Evolutionary conservation across 2,113 vertebrate species (phyloP).

Genomic region (Syrmaticus mikado): DNA sequence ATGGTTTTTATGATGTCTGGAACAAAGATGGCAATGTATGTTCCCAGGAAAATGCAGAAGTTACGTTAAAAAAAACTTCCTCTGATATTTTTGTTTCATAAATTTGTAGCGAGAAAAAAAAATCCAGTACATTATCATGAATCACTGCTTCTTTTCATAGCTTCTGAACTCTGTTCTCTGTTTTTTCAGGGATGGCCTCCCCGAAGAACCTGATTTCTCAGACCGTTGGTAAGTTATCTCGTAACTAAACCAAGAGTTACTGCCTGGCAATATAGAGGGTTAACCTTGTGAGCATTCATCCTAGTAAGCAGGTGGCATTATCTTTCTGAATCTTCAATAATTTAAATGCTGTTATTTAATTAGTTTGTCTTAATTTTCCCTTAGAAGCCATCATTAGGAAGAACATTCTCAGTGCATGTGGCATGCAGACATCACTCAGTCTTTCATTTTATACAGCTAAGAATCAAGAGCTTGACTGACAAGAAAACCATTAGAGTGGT

Average conservation of each 20-base stretch:
- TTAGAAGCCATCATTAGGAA: background rate
- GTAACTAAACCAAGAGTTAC: background rate
- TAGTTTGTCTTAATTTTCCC: background rate
- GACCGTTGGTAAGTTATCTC: background rate
- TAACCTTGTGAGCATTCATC: background rate
- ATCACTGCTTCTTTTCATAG: background rate
- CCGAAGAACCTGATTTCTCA: accelerated
- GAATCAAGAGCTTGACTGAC: background rate
- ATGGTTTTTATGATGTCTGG: background rate
- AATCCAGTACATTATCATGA: background rate
- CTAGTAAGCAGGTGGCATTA: background rate
- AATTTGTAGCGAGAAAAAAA: background rate
- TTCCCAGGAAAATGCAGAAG: background rate
- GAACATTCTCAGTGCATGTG: background rate
- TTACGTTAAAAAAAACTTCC: background rate
- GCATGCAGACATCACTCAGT: too few relatives aligned
- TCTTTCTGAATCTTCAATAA: background rate
- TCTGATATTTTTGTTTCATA: background rate
- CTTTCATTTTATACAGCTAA: background rate
- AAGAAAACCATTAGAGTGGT: too few relatives aligned
- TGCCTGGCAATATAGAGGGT: background rate
- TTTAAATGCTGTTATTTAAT: too few relatives aligned
- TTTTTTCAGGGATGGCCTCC: background rate
- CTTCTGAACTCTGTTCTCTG: background rate
- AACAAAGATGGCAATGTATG: background rate